Percentiles rank a stretch among this genome's conserved stretches.
phyloP scores from a whole-genome alignment of 2,888 invertebrate genomes.

The Yponomeuta plumbellus region DNA sequence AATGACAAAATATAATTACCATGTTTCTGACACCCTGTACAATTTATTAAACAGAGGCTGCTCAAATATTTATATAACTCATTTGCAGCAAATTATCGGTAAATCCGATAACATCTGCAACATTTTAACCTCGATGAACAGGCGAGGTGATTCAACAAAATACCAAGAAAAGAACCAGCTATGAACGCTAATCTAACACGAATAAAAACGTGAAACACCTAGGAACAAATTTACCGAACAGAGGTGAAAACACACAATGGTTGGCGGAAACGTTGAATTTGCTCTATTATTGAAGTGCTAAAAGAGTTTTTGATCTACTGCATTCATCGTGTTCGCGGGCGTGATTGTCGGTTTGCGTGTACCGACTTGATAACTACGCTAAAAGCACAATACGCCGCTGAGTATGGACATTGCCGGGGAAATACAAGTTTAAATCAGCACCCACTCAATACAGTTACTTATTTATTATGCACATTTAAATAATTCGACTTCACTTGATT shows the following conservation, averaged over 20 bases:
- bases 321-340: conserved; percentile 43
- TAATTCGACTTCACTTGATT: no score
- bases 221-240: background rate
- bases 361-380: conserved; percentile 55
- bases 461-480: no score
- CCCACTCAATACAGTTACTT: background rate
- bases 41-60: no score
- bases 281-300: conserved; percentile 50
- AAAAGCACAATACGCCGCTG: conserved; percentile 46
- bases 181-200: conserved; percentile 11
- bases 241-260: conserved; percentile 12
- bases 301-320: conserved; percentile 55
- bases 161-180: conserved; percentile 9
- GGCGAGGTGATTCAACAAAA: conserved; percentile 12
- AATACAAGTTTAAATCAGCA: background rate
- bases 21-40: no score
- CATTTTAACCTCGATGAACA: background rate
- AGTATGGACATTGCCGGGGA: conserved; percentile 39
- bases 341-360: conserved; percentile 67
- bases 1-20: no score
- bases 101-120: conserved; percentile 2
- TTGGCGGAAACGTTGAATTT: conserved; percentile 11
- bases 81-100: conserved; percentile 8
- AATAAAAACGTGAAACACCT: conserved; percentile 1
- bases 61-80: background rate